phyloP scores from a whole-genome alignment of 2,113 vertebrate genomes.

The Coptodon bakossiorum region DNA sequence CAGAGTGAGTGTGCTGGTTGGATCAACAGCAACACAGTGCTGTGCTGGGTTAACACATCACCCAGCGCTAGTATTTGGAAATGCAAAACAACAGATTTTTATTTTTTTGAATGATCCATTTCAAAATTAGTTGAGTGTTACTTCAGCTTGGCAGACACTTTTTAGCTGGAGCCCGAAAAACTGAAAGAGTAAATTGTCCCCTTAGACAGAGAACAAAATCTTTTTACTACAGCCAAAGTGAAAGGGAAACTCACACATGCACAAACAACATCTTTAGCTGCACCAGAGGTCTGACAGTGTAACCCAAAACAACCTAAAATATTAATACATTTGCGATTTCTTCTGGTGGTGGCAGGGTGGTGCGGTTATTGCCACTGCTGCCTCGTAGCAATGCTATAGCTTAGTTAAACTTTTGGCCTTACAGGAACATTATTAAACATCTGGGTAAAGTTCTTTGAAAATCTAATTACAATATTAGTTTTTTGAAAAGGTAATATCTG shows the following conservation, averaged over 20 bases:
- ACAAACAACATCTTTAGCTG: not conserved
- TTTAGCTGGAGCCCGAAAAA: not conserved
- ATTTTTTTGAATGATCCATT: not conserved
- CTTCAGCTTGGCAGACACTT: not conserved
- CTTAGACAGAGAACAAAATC: not conserved
- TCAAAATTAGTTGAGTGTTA: not conserved
- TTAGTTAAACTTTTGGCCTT: not conserved
- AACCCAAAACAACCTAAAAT: not conserved
- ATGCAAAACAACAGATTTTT: not conserved
- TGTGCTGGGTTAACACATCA: not conserved
- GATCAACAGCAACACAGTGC: not conserved
- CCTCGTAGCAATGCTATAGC: not conserved
- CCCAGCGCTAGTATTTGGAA: not conserved
- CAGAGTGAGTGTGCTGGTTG: not conserved
- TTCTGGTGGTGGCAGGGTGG: not conserved
- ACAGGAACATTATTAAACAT: not conserved
- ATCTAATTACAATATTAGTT: not conserved
- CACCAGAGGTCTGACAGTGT: not conserved
- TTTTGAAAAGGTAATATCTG: not conserved
- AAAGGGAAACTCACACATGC: not conserved
- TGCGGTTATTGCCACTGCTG: not conserved
- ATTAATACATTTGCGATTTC: not conserved
- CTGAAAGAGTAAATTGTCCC: not conserved
- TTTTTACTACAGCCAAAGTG: not conserved
- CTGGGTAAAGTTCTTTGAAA: not conserved